Percentiles rank a stretch among this genome's conserved stretches.
Conservation (phyloP, 2,888 invertebrate genomes). For the Agonopterix arenella region DNA sequence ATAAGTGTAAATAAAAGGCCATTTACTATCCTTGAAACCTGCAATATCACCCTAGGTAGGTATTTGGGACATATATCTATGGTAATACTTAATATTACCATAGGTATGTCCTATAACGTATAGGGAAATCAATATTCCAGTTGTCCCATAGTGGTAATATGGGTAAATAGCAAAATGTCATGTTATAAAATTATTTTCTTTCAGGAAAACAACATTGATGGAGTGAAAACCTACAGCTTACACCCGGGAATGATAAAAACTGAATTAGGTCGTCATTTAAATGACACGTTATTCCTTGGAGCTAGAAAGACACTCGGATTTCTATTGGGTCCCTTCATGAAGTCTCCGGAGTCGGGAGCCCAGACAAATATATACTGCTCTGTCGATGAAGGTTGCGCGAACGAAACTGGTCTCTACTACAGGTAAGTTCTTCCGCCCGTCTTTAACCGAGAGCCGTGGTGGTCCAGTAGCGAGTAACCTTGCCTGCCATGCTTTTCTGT, state of each 20-base stretch:
- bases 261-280: conserved; percentile 83
- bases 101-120: too few species aligned
- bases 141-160: too few species aligned
- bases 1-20: too few species aligned
- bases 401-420: conserved; percentile 79
- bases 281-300: conserved; percentile 67
- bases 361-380: conserved; percentile 86
- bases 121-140: too few species aligned
- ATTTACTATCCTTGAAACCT: too few species aligned
- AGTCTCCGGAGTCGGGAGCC: conserved; percentile 80
- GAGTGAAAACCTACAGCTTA: conserved; percentile 81
- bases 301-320: conserved; percentile 48
- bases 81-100: too few species aligned
- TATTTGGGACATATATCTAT: too few species aligned
- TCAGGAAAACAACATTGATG: conserved; percentile 60
- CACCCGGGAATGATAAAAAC: conserved; percentile 87
- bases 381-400: conserved; percentile 79
- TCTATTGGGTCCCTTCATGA: conserved; percentile 62
- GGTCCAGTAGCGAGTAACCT: too few species aligned
- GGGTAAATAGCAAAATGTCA: not conserved
- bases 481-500: too few species aligned
- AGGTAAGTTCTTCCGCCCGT: conserved; percentile 38
- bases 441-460: too few species aligned
- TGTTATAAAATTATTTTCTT: conserved; percentile 8
- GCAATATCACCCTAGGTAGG: too few species aligned